Percentiles rank a stretch among this genome's conserved stretches.
Evolutionary conservation across 2,113 vertebrate species (phyloP).

Genomic region (Corvus cornix): DNA sequence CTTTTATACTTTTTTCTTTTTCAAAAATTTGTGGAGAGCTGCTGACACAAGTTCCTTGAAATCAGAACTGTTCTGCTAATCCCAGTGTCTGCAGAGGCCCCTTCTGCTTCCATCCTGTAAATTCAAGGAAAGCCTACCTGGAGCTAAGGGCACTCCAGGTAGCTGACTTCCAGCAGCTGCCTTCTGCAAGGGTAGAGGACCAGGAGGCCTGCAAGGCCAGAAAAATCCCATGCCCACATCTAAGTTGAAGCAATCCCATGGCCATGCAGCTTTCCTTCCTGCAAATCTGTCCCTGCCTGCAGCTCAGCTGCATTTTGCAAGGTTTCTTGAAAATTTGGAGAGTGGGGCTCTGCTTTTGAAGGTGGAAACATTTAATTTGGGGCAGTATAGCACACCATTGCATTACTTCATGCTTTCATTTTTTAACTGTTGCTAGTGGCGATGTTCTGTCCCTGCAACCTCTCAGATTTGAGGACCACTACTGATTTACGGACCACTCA

Average conservation of each 20-base stretch:
- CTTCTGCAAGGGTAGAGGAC: neutral
- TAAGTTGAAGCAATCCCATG: rapidly evolving
- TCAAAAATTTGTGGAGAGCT: neutral
- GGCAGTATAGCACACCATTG: neutral
- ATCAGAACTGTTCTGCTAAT: neutral
- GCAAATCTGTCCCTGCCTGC: neutral
- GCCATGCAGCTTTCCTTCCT: neutral
- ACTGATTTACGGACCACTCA: neutral
- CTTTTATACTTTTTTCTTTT: neutral
- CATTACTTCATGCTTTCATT: neutral
- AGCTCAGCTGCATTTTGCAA: neutral
- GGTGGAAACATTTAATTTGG: neutral
- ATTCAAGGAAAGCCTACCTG: neutral
- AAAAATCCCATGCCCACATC: neutral
- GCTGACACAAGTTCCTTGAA: neutral
- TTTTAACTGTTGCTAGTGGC: neutral
- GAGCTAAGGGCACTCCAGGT: neutral
- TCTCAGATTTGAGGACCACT: neutral
- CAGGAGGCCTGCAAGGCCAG: neutral
- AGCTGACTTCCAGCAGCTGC: rapidly evolving
- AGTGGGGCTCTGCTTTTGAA: neutral
- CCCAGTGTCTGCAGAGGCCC: neutral
- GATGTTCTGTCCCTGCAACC: neutral
- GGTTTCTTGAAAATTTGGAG: neutral
- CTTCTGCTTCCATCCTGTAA: neutral